phyloP scores from a whole-genome alignment of 2,888 invertebrate species.

The Tetheella fluctuosa region DNA sequence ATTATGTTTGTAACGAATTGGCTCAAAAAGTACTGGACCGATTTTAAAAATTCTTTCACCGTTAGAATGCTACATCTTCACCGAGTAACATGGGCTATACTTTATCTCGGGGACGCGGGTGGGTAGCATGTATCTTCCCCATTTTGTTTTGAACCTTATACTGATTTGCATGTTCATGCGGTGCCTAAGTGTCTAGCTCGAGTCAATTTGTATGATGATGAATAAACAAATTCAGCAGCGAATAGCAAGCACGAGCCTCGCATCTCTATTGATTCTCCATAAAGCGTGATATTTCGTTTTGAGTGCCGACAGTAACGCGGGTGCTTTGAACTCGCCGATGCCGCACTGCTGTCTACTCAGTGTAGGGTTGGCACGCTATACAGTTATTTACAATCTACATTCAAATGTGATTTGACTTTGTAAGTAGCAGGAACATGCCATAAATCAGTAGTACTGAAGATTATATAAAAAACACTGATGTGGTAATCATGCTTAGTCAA shows the following conservation, averaged over 20 bases:
- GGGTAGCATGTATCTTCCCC: too few relatives aligned
- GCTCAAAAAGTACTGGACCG: too few relatives aligned
- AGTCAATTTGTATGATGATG: neutral
- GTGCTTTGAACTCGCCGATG: conserved; percentile 1
- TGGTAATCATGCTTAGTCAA: too few relatives aligned
- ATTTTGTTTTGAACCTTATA: neutral
- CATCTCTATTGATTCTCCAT: neutral
- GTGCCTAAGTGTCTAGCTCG: neutral
- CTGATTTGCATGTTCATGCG: neutral
- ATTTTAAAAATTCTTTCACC: too few relatives aligned
- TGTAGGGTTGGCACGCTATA: neutral
- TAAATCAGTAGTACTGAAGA: too few relatives aligned
- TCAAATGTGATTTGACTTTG: neutral
- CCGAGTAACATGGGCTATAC: too few relatives aligned
- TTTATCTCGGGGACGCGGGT: too few relatives aligned
- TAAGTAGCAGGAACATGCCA: neutral
- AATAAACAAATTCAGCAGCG: neutral
- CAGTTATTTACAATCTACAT: neutral
- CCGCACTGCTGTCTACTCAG: conserved; percentile 7
- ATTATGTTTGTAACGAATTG: too few relatives aligned
- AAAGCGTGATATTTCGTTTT: neutral
- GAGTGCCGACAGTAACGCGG: neutral
- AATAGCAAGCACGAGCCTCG: neutral
- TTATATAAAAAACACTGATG: too few relatives aligned
- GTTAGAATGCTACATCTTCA: too few relatives aligned